These are phyloP conservation scores for Polyploca ridens DNA, from an alignment of 2,888 invertebrate genomes.

Conservation along the genomic window DNA sequence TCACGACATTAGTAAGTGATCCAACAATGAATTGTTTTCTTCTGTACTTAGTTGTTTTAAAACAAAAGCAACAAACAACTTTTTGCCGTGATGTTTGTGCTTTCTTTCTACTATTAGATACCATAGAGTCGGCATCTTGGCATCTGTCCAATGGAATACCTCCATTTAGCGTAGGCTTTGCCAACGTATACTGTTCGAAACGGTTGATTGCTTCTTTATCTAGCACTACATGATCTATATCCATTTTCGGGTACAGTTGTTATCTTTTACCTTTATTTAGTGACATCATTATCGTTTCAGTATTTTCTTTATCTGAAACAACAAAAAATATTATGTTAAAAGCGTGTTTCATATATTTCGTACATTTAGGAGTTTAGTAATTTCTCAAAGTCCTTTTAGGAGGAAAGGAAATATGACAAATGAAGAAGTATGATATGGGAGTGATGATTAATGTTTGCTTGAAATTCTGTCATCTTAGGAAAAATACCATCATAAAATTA, in stretches of 20 bases:
- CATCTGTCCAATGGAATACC: slow-evolving; percentile 82
- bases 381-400: slow-evolving; percentile 72
- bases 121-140: slow-evolving; percentile 81
- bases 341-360: slow-evolving; percentile 28
- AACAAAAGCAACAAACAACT: slow-evolving; percentile 82
- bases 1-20: slow-evolving; percentile 91
- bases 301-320: slow-evolving; percentile 70
- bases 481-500: slow-evolving; percentile 12
- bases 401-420: slow-evolving; percentile 66
- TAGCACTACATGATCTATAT: slow-evolving; percentile 79
- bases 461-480: slow-evolving; percentile 38
- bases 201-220: slow-evolving; percentile 81
- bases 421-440: slow-evolving; percentile 65
- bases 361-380: slow-evolving; percentile 57
- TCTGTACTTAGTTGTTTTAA: slow-evolving; percentile 82
- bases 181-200: slow-evolving; percentile 80
- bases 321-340: slow-evolving; percentile 45
- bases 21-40: slow-evolving; percentile 88
- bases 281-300: slow-evolving; percentile 61
- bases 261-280: slow-evolving; percentile 58
- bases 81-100: slow-evolving; percentile 79
- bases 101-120: slow-evolving; percentile 79
- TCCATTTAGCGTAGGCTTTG: slow-evolving; percentile 79
- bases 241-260: slow-evolving; percentile 66
- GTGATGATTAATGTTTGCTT: slow-evolving; percentile 64